A percentile compares a stretch with the other conserved stretches of the same genome.
phyloP scores from a whole-genome alignment of 2,797 vertebrate species.

The Ptychadena robeensis region DNA sequence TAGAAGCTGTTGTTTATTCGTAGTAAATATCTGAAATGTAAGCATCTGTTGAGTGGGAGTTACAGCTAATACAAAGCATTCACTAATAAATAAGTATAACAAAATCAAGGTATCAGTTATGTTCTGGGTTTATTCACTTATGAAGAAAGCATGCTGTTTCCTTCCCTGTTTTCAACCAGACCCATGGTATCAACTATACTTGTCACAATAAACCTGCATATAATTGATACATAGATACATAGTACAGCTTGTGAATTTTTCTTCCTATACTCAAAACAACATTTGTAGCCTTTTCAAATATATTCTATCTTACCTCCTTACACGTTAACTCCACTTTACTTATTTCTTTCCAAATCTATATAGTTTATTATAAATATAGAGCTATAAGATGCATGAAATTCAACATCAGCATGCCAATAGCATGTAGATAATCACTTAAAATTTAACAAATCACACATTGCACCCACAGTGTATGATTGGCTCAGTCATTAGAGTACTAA shows the following conservation, averaged over 20 bases:
- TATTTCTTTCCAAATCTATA: not conserved
- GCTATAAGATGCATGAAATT: too few relatives aligned
- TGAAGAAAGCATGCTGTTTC: constrained; percentile 16
- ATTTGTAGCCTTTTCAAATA: constrained; percentile 9
- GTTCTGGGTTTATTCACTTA: constrained; percentile 40
- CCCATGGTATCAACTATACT: constrained; percentile 35
- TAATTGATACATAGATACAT: constrained; percentile 48
- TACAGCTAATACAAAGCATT: constrained; percentile 16
- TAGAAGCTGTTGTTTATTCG: not conserved
- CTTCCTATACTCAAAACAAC: not conserved
- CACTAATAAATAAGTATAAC: constrained; percentile 25
- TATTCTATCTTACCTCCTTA: constrained; percentile 16
- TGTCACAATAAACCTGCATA: constrained; percentile 47
- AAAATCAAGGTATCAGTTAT: constrained; percentile 36
- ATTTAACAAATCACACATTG: too few relatives aligned
- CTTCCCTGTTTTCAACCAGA: constrained; percentile 31
- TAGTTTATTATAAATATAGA: too few relatives aligned
- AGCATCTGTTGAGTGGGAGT: constrained; percentile 29
- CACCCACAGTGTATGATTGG: too few relatives aligned
- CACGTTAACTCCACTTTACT: not conserved
- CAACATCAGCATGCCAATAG: too few relatives aligned
- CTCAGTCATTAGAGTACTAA: too few relatives aligned
- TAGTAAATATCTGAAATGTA: not conserved
- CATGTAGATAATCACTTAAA: too few relatives aligned
- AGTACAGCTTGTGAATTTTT: constrained; percentile 25